Evolutionary conservation across 2,113 vertebrate species (phyloP), one percentile per base, ranked within the genome.

Genomic region (Dendropsophus ebraccatus): DNA sequence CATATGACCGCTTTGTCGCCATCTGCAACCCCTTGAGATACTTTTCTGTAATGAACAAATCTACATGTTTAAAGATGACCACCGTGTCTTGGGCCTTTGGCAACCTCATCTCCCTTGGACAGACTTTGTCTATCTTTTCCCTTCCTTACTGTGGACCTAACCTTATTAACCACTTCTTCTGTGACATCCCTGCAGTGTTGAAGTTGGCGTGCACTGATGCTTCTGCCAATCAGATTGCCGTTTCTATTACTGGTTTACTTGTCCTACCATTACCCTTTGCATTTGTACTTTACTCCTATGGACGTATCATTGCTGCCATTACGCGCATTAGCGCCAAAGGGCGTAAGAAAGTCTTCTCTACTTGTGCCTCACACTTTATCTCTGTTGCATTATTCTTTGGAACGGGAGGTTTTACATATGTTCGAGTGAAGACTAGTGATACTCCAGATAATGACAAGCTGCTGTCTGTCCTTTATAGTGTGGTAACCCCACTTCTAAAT

Each of bases 91-190:
- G 85, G 85, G 19, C 81, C 23, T 73, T 25, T 81, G 85, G 85
- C 9, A 81, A 74, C 52, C 35, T 87, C 8, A 87, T 87, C 17
- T 87, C 85, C 37, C 69, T 87, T 60, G 78, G 85, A 12, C 85
- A 87, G 47, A 81, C 85, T 17, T 77, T 25, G 7, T 87, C 85
- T 37, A 87, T 87, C 37, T 87, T 81, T 87, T 74, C 58, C 28
- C 78, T 87, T 62, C 85, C 85, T 32, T 87, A 81, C 16, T 87
- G 85, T 87, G 85, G 85, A 23, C 77, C 85, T n/a, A 87, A 87
- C 52, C 32, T 87, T 30, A 81, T 87, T 14, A 87, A 87, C 62
- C 85, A 87, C 23, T 87, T 87, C 60, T 87, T 87, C 69, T 87
- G 85, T 81, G 85, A 87, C 54, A 87, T 87, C 3, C 85, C 85